A percentile compares a stretch with the other conserved stretches of the same genome.
These are phyloP conservation scores for Hydractinia echinata DNA, from an alignment of 30 jellyfish, hydroid and myxozoan species.

Conservation along the genomic window DNA sequence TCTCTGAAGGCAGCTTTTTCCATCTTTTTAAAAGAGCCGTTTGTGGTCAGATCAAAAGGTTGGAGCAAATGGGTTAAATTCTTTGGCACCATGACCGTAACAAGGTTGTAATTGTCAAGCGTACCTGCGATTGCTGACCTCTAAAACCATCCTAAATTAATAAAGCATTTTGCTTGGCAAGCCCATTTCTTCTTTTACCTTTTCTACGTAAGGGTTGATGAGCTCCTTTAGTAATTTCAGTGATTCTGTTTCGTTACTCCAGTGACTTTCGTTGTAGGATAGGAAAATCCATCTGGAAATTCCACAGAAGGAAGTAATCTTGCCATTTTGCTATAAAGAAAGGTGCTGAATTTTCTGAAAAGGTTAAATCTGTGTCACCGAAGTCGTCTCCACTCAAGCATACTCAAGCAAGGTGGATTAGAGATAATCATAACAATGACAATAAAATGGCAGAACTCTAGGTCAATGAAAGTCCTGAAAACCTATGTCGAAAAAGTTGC, in stretches of 20 bases:
- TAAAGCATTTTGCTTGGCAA: neutral
- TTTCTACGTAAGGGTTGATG: neutral
- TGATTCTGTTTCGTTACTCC: neutral
- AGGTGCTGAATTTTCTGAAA: neutral
- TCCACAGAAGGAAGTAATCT: neutral
- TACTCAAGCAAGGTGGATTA: conserved; percentile 1
- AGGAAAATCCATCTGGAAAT: conserved; percentile 1
- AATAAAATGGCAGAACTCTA: neutral
- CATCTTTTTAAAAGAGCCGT: too few relatives aligned
- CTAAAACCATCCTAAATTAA: neutral
- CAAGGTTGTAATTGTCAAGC: too few relatives aligned
- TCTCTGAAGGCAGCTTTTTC: too few relatives aligned
- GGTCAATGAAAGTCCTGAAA: neutral
- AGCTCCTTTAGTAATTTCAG: neutral
- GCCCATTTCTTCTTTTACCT: conserved; percentile 3
- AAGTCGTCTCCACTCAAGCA: neutral
- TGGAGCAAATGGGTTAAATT: too few relatives aligned
- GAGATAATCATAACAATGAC: neutral
- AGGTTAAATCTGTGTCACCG: neutral
- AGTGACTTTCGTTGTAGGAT: neutral
- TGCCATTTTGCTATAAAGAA: neutral
- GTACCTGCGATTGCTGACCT: neutral
- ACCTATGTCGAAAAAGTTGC: neutral
- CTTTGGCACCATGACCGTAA: too few relatives aligned
- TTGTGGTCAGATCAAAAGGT: too few relatives aligned